phyloP scores from a whole-genome alignment of 2,888 invertebrate genomes.

The Nemapogon koenigi region DNA sequence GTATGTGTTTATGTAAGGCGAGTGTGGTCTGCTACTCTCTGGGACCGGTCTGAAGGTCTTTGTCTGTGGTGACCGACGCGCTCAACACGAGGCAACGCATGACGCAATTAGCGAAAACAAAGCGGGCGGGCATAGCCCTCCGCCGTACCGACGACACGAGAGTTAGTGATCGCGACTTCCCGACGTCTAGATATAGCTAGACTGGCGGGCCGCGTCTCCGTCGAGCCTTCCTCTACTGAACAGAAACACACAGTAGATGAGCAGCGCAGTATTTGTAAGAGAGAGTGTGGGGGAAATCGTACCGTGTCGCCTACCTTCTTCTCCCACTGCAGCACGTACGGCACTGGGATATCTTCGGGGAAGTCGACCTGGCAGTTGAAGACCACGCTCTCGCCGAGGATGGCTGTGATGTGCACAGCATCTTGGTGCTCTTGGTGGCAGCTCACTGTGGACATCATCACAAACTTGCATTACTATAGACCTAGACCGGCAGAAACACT shows the following conservation, averaged over 20 bases:
- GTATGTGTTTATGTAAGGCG: conserved; percentile 40
- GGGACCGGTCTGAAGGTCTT: conserved; percentile 64
- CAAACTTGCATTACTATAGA: no score
- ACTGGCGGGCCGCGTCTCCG: conserved; percentile 15
- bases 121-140: conserved; percentile 45
- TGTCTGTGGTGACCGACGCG: conserved; percentile 50
- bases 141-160: conserved; percentile 48
- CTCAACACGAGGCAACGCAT: conserved; percentile 39
- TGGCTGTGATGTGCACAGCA: conserved; percentile 96
- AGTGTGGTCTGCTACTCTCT: conserved; percentile 64
- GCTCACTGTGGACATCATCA: conserved; percentile 59
- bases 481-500: no score
- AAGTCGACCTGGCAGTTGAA: conserved; percentile 98
- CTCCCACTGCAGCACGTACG: conserved; percentile 98
- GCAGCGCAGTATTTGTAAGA: conserved; percentile 60
- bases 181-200: background rate
- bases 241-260: conserved; percentile 64
- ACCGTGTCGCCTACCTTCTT: conserved; percentile 98
- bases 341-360: conserved; percentile 93
- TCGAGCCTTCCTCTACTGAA: conserved; percentile 61
- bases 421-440: conserved; percentile 88
- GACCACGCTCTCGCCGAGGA: conserved; percentile 95
- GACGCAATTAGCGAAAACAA: conserved; percentile 54
- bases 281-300: conserved; percentile 72
- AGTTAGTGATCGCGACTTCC: conserved; percentile 26